Evolutionary conservation across 2,113 vertebrate species (phyloP).

Genomic region (Hippopotamus amphibius): DNA sequence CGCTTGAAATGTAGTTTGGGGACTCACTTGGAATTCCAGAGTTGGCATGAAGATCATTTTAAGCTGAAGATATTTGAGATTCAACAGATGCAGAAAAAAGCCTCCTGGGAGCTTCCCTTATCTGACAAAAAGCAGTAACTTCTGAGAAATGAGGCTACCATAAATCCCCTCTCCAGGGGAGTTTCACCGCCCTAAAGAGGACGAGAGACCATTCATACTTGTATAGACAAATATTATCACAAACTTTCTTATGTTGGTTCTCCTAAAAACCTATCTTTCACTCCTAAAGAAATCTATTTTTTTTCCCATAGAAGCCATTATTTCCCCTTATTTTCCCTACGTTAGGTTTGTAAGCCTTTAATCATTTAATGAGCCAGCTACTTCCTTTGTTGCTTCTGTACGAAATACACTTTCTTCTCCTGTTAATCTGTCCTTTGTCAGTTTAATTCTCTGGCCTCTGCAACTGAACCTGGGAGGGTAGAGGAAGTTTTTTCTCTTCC

Average conservation of each 20-base stretch:
- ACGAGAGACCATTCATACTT: not conserved
- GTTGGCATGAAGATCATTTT: not conserved
- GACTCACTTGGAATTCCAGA: not conserved
- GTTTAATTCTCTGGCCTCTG: not conserved
- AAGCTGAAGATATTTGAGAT: not conserved
- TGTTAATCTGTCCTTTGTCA: not conserved
- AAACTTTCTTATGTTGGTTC: not conserved
- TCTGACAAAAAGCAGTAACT: slow-evolving; percentile 12
- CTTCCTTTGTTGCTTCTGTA: not conserved
- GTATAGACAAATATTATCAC: not conserved
- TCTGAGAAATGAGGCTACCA: not conserved
- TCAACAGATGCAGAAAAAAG: not conserved
- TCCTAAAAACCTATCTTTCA: not conserved
- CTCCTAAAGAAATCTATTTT: slow-evolving; percentile 48
- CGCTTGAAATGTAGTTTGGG: not conserved
- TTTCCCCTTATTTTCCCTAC: not conserved
- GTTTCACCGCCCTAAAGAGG: not conserved
- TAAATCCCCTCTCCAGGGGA: not conserved
- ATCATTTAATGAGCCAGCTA: not conserved
- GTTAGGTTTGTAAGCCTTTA: not conserved
- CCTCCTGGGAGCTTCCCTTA: not conserved
- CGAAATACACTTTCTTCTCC: not conserved
- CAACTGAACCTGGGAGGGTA: not conserved
- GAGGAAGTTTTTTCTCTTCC: not conserved
- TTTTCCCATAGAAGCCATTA: not conserved